Percentiles rank a stretch among this genome's conserved stretches.
phyloP scores from a whole-genome alignment of 2,797 vertebrate species.

The Lacerta bilineata region DNA sequence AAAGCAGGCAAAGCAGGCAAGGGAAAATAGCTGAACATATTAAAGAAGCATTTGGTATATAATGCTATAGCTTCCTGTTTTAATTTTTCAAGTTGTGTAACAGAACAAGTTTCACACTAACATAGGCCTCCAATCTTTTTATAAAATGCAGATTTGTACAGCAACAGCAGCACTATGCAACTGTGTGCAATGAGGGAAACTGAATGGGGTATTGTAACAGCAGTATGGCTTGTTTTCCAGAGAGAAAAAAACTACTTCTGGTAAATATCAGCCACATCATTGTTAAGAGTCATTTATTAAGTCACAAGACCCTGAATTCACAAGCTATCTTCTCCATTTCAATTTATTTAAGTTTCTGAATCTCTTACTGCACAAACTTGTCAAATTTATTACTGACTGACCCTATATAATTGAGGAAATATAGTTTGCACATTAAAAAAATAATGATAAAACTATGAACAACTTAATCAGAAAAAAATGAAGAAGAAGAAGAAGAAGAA shows the following conservation, averaged over 20 bases:
- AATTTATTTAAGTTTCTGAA: background rate
- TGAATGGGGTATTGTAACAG: background rate
- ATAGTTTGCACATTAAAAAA: background rate
- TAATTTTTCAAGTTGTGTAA: background rate
- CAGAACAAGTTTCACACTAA: background rate
- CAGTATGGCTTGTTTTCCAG: background rate
- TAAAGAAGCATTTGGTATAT: background rate
- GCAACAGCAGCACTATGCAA: background rate
- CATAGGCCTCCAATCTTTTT: background rate
- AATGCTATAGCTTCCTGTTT: background rate
- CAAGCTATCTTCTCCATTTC: background rate
- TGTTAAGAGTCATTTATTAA: slow-evolving; percentile 8
- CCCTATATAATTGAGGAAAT: background rate
- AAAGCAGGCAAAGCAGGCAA: background rate
- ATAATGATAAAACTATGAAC: too few species aligned
- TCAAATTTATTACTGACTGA: background rate
- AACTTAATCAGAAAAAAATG: too few species aligned
- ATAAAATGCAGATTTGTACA: background rate
- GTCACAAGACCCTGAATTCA: background rate
- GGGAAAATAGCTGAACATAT: background rate
- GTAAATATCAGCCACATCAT: background rate
- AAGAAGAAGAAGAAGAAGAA: too few species aligned
- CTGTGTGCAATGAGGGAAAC: background rate
- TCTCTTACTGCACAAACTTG: background rate
- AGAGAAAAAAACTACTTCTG: background rate